A percentile compares a stretch with the other conserved stretches of the same genome.
phyloP scores from a whole-genome alignment of 2,113 vertebrate species.

The Odocoileus virginianus region DNA sequence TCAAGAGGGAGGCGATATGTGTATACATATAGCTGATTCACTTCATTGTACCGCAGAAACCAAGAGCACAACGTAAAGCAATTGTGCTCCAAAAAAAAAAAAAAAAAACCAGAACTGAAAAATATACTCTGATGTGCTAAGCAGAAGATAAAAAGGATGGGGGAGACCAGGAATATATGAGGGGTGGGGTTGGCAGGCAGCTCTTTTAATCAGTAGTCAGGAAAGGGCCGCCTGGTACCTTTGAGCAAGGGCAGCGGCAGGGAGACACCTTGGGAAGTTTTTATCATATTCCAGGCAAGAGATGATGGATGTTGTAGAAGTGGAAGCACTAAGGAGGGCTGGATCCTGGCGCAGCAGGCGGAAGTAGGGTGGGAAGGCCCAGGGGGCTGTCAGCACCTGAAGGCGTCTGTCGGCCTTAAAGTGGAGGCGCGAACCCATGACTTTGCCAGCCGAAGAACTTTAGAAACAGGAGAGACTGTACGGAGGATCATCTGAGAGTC shows the following conservation, averaged over 20 bases:
- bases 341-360: background rate
- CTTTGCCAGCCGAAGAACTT: background rate
- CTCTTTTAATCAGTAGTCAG: background rate
- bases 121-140: background rate
- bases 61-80: background rate
- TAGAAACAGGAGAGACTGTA: background rate
- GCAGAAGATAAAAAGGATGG: background rate
- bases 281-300: background rate
- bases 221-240: background rate
- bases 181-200: no score
- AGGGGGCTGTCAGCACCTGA: background rate
- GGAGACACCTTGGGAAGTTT: background rate
- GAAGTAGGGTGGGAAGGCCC: background rate
- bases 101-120: background rate
- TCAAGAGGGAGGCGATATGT: background rate
- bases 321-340: background rate
- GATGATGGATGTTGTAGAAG: accelerated
- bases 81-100: background rate
- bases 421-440: background rate
- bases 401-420: background rate
- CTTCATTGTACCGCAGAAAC: background rate
- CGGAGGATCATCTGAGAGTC: background rate
- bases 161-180: background rate
- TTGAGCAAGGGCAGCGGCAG: background rate
- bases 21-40: background rate